Evolutionary conservation across 1,140 invertebrate genomes (phyloP).

Genomic region (Diachasma alloeum): DNA sequence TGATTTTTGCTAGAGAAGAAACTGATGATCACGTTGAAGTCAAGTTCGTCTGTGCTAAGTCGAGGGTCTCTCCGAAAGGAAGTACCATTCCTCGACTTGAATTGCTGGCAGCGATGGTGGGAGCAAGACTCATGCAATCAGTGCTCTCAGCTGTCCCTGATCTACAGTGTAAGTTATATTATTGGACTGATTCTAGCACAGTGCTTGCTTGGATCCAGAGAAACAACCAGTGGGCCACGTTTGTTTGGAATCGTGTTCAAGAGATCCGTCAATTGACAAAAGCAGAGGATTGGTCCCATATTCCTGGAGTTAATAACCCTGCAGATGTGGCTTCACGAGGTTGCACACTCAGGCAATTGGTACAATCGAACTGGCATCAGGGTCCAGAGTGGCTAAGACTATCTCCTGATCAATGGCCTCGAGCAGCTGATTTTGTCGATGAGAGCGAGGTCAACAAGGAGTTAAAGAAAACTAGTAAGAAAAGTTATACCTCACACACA

Average conservation of each 20-base stretch:
- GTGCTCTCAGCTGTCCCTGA: not conserved
- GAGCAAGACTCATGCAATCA: not conserved
- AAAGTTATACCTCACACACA: too few species aligned
- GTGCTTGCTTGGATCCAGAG: conserved; percentile 33
- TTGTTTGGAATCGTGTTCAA: not conserved
- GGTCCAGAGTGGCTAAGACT: not conserved
- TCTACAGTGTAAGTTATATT: not conserved
- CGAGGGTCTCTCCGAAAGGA: not conserved
- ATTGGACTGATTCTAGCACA: not conserved
- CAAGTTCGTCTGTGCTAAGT: not conserved
- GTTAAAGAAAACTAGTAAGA: conserved; percentile 16
- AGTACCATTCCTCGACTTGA: not conserved
- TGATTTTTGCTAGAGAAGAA: not conserved
- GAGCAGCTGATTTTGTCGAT: conserved; percentile 36
- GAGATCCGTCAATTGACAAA: not conserved
- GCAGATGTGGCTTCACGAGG: not conserved
- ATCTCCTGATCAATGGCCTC: too few species aligned
- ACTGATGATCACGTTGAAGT: too few species aligned
- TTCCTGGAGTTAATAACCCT: not conserved
- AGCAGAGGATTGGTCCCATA: too few species aligned
- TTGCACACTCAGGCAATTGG: not conserved
- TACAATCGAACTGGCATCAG: not conserved
- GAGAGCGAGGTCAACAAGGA: conserved; percentile 51
- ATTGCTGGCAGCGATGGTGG: too few species aligned
- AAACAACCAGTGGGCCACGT: not conserved